These are phyloP conservation scores for Sebastes kiyomatsui DNA, from an alignment of 2,797 vertebrate species.

Conservation along the genomic window DNA sequence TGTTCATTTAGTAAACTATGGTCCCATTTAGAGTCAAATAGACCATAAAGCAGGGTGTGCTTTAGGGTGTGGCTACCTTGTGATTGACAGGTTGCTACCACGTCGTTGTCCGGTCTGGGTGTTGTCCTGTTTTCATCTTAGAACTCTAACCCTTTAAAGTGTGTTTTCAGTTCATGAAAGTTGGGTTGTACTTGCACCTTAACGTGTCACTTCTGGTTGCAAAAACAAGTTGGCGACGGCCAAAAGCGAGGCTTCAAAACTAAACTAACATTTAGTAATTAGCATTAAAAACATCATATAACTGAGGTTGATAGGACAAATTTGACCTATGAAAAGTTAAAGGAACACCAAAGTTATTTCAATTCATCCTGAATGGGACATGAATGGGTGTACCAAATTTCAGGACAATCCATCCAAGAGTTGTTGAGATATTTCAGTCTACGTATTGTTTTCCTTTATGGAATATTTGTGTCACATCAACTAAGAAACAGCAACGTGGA, in stretches of 20 bases:
- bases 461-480: background rate
- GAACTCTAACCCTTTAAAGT: too few species aligned
- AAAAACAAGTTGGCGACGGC: background rate
- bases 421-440: background rate
- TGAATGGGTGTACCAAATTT: background rate
- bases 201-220: background rate
- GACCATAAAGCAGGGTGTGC: background rate
- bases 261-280: background rate
- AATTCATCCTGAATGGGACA: background rate
- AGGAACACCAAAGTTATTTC: background rate
- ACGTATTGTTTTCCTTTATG: background rate
- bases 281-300: background rate
- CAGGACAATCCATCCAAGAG: background rate
- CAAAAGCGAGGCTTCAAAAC: background rate
- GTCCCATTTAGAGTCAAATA: background rate
- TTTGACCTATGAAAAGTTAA: background rate
- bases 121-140: too few species aligned
- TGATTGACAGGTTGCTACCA: too few species aligned
- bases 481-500: background rate
- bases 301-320: background rate
- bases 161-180: too few species aligned
- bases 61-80: background rate
- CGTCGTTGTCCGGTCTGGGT: too few species aligned
- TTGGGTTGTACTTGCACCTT: too few species aligned
- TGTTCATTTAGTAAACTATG: too few species aligned